A percentile compares a stretch with the other conserved stretches of the same genome.
phyloP scores from a whole-genome alignment of 2,888 invertebrate species.

The Petrolisthes manimaculis region DNA sequence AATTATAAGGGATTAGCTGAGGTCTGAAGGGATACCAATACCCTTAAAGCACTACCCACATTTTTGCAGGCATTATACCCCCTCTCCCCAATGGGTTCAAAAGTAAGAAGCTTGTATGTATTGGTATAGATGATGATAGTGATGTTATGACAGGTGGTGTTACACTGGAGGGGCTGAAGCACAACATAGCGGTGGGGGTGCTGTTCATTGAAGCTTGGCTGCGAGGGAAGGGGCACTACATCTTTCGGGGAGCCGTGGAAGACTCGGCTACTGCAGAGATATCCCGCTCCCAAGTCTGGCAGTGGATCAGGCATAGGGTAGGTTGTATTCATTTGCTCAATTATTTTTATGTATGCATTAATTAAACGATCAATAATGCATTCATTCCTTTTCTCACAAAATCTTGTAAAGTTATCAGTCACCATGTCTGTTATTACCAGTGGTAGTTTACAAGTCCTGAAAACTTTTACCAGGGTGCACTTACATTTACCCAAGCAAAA shows the following conservation, averaged over 20 bases:
- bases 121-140: neutral
- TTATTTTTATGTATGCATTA: too few relatives aligned
- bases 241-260: constrained; percentile 77
- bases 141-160: constrained; percentile 77
- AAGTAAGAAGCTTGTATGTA: neutral
- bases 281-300: constrained; percentile 81
- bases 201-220: constrained; percentile 80
- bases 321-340: constrained; percentile 64
- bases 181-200: constrained; percentile 78
- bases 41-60: too few relatives aligned
- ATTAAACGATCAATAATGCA: too few relatives aligned
- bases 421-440: too few relatives aligned
- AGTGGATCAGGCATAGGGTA: constrained; percentile 79
- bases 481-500: too few relatives aligned
- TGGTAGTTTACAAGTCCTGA: too few relatives aligned
- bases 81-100: neutral
- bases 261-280: constrained; percentile 84
- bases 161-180: constrained; percentile 76
- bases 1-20: too few relatives aligned
- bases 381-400: too few relatives aligned
- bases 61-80: neutral
- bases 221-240: constrained; percentile 78
- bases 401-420: too few relatives aligned
- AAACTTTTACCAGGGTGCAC: too few relatives aligned
- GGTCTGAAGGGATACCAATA: too few relatives aligned